These are phyloP conservation scores for Adoxophyes honmai DNA, from an alignment of 1,140 invertebrate species.

Conservation along the genomic window DNA sequence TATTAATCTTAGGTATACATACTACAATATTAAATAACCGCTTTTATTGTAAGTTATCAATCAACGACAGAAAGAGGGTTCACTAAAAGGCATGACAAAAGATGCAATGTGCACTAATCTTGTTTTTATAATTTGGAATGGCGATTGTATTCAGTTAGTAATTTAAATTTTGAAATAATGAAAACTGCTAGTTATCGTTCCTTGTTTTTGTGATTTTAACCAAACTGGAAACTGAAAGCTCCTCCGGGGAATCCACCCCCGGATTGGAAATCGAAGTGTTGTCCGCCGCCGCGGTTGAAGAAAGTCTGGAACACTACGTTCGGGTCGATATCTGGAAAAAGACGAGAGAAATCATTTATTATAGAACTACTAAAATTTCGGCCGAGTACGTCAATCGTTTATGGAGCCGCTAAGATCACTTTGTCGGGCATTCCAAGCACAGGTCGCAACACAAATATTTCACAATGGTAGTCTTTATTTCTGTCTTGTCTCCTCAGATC, in stretches of 20 bases:
- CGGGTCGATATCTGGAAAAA: constrained; percentile 84
- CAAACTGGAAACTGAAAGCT: constrained; percentile 83
- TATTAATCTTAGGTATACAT: not conserved
- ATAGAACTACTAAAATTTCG: too few species aligned
- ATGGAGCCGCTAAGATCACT: too few species aligned
- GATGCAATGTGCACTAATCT: not conserved
- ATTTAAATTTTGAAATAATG: constrained; percentile 13
- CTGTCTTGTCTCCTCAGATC: too few species aligned
- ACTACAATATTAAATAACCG: too few species aligned
- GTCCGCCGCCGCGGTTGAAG: constrained; percentile 80
- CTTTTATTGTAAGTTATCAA: too few species aligned
- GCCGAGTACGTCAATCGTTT: too few species aligned
- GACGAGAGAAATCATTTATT: constrained; percentile 18
- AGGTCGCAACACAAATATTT: too few species aligned
- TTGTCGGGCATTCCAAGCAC: too few species aligned
- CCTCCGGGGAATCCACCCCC: constrained; percentile 72
- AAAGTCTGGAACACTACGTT: constrained; percentile 89
- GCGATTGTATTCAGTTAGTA: constrained; percentile 17
- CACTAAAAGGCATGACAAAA: too few species aligned
- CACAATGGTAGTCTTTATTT: too few species aligned
- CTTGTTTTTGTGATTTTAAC: constrained; percentile 51
- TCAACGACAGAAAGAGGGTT: too few species aligned
- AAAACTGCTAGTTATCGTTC: not conserved
- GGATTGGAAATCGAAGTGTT: constrained; percentile 68
- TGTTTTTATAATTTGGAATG: constrained; percentile 33